Conservation (phyloP, 2,113 vertebrate species). For the Rhinolophus ferrumequinum region DNA sequence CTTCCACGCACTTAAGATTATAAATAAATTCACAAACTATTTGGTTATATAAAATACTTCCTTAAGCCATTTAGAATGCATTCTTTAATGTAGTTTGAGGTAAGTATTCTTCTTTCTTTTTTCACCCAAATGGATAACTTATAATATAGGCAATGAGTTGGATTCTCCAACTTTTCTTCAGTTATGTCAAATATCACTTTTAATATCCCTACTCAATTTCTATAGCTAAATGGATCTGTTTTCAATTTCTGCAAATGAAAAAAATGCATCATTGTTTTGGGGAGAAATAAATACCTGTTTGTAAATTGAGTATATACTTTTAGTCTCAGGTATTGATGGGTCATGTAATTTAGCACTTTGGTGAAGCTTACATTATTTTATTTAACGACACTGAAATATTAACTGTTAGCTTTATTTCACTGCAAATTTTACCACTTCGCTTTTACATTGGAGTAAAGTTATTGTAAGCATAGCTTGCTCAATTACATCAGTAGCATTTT, state of each 20-base stretch:
- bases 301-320: background rate
- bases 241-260: background rate
- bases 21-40: background rate
- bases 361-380: background rate
- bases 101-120: background rate
- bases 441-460: background rate
- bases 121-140: background rate
- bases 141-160: background rate
- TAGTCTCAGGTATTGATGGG: background rate
- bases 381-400: background rate
- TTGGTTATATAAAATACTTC: background rate
- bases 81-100: background rate
- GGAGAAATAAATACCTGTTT: background rate
- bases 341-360: background rate
- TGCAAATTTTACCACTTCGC: background rate
- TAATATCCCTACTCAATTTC: background rate
- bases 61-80: background rate
- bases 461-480: background rate
- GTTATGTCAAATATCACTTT: background rate
- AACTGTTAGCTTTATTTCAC: background rate
- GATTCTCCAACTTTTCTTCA: background rate
- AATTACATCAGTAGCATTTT: background rate
- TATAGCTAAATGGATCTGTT: background rate
- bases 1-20: background rate
- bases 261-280: background rate